Conservation (phyloP, 2,113 vertebrate species). For the Podocnemis expansa region DNA sequence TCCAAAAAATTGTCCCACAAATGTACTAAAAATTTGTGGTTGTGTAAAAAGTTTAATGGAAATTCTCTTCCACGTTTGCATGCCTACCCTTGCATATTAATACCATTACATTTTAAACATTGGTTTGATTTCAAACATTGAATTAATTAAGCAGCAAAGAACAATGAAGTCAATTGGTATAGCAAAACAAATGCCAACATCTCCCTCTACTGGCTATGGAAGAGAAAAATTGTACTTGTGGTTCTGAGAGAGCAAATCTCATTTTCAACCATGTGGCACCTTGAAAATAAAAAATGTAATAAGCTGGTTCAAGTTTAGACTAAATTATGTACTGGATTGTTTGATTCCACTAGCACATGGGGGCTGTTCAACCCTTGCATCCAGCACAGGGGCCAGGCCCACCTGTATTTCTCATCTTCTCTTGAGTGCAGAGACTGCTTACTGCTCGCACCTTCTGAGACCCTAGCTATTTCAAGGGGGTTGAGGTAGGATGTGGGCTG, state of each 20-base stretch:
- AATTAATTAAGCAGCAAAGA: conserved; percentile 59
- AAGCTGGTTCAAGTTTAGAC: background rate
- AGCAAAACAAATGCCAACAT: conserved; percentile 69
- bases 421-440: background rate
- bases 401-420: background rate
- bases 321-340: background rate
- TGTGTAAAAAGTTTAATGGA: conserved; percentile 69
- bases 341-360: background rate
- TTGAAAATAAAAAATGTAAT: background rate
- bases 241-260: rapidly evolving
- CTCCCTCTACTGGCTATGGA: conserved; percentile 76
- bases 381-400: background rate
- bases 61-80: conserved; percentile 70
- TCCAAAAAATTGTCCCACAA: conserved; percentile 48
- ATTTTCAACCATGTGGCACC: rapidly evolving
- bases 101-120: conserved; percentile 67
- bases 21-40: conserved; percentile 65
- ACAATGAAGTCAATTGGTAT: background rate
- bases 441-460: background rate
- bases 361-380: background rate
- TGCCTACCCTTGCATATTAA: conserved; percentile 64
- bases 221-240: background rate
- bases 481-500: rapidly evolving
- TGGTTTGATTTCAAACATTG: conserved; percentile 69
- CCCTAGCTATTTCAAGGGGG: background rate